These are phyloP conservation scores for Cecidostiba fungosa DNA, from an alignment of 2,888 invertebrate species.

Conservation along the genomic window DNA sequence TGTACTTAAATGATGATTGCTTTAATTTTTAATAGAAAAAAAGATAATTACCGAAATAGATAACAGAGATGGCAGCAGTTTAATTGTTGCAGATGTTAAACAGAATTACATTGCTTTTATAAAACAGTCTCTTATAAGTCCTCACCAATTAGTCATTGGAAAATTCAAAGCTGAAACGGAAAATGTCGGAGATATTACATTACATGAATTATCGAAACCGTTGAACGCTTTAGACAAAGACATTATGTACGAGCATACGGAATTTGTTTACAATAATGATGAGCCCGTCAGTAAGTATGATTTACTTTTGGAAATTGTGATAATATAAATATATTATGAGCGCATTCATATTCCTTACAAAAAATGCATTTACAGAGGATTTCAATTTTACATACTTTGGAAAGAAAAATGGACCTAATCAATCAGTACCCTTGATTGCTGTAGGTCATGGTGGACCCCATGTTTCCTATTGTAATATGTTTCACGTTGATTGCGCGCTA, in stretches of 20 bases:
- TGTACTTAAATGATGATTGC: constrained; percentile 4
- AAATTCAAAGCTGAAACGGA: constrained; percentile 71
- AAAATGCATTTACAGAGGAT: constrained; percentile 80
- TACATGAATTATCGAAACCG: constrained; percentile 79
- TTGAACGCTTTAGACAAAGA: constrained; percentile 77
- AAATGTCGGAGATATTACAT: constrained; percentile 78
- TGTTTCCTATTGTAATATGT: constrained; percentile 84
- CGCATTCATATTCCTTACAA: neutral
- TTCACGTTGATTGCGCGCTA: constrained; percentile 83
- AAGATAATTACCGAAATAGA: constrained; percentile 73
- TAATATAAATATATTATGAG: neutral
- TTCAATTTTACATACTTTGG: constrained; percentile 86
- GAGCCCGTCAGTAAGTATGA: constrained; percentile 67
- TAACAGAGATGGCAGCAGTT: constrained; percentile 72
- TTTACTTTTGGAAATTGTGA: neutral
- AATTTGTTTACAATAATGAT: constrained; percentile 80
- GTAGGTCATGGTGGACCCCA: constrained; percentile 94
- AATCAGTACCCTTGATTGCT: constrained; percentile 86
- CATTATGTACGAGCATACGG: constrained; percentile 79
- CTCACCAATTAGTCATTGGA: constrained; percentile 73
- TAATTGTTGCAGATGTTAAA: constrained; percentile 77
- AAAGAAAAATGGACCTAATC: constrained; percentile 80
- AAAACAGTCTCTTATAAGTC: constrained; percentile 73
- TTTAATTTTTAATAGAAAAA: constrained; percentile 67
- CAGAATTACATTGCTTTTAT: constrained; percentile 76